phyloP scores from a whole-genome alignment of 2,113 vertebrate genomes.

The Protomyctophum bolini region DNA sequence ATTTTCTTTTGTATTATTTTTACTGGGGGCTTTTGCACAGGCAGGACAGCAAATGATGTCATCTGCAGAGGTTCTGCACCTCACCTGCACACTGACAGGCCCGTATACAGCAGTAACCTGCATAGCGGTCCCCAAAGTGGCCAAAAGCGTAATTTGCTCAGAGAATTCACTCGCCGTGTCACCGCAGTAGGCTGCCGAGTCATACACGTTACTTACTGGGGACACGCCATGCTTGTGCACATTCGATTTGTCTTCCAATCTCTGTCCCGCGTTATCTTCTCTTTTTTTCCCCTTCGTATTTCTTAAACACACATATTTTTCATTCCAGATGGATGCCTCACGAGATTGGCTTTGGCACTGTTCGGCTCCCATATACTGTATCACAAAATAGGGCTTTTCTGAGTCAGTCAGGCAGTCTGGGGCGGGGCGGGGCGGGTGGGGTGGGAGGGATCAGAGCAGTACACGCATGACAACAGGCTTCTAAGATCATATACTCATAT shows the following conservation, averaged over 20 bases:
- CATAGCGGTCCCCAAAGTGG: slow-evolving; percentile 31
- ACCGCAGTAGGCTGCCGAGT: slow-evolving; percentile 20
- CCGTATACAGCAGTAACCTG: slow-evolving; percentile 30
- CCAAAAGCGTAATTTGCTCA: slow-evolving; percentile 47
- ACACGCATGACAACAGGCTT: slow-evolving; percentile 7
- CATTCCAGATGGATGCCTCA: slow-evolving; percentile 37
- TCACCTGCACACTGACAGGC: slow-evolving; percentile 36
- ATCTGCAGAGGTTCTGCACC: slow-evolving; percentile 45
- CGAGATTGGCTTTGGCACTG: slow-evolving; percentile 46
- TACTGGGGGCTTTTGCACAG: slow-evolving; percentile 25
- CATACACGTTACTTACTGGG: slow-evolving; percentile 45
- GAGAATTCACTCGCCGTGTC: slow-evolving; percentile 40
- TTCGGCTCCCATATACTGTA: slow-evolving; percentile 10
- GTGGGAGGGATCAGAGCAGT: slow-evolving; percentile 15
- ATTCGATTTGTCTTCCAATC: slow-evolving; percentile 63
- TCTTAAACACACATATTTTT: slow-evolving; percentile 51
- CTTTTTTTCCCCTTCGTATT: slow-evolving; percentile 17
- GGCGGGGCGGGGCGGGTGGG: background rate
- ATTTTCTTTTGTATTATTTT: slow-evolving; percentile 22
- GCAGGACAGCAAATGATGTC: slow-evolving; percentile 58
- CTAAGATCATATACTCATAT: background rate
- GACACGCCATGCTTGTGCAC: slow-evolving; percentile 19
- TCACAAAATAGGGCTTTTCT: slow-evolving; percentile 41
- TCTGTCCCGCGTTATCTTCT: slow-evolving; percentile 10
- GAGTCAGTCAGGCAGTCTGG: background rate